Base-by-base conservation (phyloP, 2,113 vertebrate genomes). In the Acrocephalus arundinaceus region DNA sequence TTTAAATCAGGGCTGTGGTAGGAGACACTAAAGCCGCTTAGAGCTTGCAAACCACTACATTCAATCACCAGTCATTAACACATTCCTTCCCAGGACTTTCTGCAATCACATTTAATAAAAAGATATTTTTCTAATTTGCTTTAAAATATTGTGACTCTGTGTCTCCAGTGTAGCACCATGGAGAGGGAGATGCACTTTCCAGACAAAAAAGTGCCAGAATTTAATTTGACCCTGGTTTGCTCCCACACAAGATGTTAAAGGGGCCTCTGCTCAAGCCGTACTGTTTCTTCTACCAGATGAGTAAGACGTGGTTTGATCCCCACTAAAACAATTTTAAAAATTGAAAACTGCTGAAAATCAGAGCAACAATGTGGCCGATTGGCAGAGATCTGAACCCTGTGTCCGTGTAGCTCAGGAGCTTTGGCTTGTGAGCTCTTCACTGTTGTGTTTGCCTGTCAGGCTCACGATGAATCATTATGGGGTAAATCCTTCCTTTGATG, bases 21-120 rank as follows among this genome's bases (percentile, higher is more conserved):
- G 99, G 98, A 99, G 99, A 99, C 99, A 98, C 99, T 99, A 99
- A 99, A 99, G 99, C 99, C 99, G 99, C 99, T 99, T 99, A 99
- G 98, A 98, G 98, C 98, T 98, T 98, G 98, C 98, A 99, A 98
- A 99, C 98, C 98, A 98, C 98, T 97, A 98, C 98, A 98, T 99
- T 98, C 98, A 98, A 98, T 98, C 98, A 97, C 97, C 97, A 97
- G 95, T 98, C 97, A 95, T 98, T 98, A 98, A 99, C 98, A 97
- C 98, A 98, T 98, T 97, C 97, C 89, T 98, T 97, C 97, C 98
- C 98, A 95, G 91, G 66, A 94, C 85, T n/a, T 94, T 89, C 77
- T 91, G 73, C 94, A 91, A 87, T 55, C 72, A 73, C 49, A 13
- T 80, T 70, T 83, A 89, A 91, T 88, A 70, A 90, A 92, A 94